Evolutionary conservation across 2,113 vertebrate species (phyloP).

Genomic region (Leucopsar rothschildi): DNA sequence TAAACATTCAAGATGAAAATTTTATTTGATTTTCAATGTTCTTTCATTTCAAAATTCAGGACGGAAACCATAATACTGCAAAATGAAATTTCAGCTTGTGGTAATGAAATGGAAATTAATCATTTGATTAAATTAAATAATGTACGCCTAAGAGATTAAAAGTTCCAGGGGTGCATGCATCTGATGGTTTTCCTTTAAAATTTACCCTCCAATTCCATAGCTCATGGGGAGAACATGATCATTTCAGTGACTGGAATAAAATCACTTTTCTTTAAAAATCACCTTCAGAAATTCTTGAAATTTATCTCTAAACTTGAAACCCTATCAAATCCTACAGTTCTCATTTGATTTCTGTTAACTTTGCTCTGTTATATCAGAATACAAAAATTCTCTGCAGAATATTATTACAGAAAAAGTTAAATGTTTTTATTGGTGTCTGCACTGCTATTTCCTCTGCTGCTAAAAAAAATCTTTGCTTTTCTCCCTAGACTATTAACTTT

Average conservation of each 20-base stretch:
- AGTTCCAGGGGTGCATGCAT: not conserved
- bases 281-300: not conserved
- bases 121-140: not conserved
- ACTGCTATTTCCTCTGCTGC: not conserved
- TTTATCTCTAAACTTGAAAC: not conserved
- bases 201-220: not conserved
- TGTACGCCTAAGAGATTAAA: not conserved
- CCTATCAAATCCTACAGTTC: not conserved
- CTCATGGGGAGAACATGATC: not conserved
- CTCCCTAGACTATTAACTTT: not conserved
- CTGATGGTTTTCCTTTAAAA: not conserved
- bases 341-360: not conserved
- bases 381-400: not conserved
- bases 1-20: not conserved
- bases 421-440: not conserved
- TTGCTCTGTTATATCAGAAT: not conserved
- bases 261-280: not conserved
- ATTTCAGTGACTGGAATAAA: not conserved
- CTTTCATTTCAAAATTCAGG: not conserved
- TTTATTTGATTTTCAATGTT: not conserved
- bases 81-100: not conserved
- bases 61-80: not conserved
- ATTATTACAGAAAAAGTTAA: not conserved
- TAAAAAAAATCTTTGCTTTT: constrained; percentile 9
- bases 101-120: not conserved